Base-by-base conservation (phyloP, 2,113 vertebrate species). In the Spea multiplicata region DNA sequence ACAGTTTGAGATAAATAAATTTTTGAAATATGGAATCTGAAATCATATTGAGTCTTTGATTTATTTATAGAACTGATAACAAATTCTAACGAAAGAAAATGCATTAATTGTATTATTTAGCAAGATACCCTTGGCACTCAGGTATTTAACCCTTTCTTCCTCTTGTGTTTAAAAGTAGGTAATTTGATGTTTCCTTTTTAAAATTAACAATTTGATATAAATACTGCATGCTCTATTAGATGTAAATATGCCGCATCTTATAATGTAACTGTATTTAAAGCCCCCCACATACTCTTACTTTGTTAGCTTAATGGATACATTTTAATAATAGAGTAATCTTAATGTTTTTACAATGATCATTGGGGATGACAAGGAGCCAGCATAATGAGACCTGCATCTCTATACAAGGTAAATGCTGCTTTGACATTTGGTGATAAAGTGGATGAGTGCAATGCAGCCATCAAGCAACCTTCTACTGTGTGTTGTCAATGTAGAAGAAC, bases 1-100 rank as follows among this genome's bases (percentile, higher is more conserved):
- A 97, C 92, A 93, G 96, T 98, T 94, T 99, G 97, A 96, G 97
- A 98, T 97, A 95, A 98, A 99, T 98, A 98, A 98, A 99, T 98
- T 99, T 99, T 98, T 93, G 95, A 98, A 96, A 98, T 98, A 98
- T 98, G 95, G 95, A 98, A 96, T 97, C 94, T 94, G 95, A 95
- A 91, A 94, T 93, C 90, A 87, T 90, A 88, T 86, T 87, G 94
- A 94, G 93, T 97, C 95, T 96, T 97, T 92, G 92, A 96, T 98
- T 95, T 94, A 87, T 92, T 94, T 93, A 81, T 84, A 55, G 30
- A 16, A n/a, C 1, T 45, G 46, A 50, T 50, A 45, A 12, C 10
- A 16, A 62, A n/a, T 4, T 13, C 59, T 62, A 62, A 16, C 14
- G 8, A 13, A n/a, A 62, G 5, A 61, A 61, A 5, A 61, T 30